Percentiles rank a stretch among this genome's conserved stretches.
These are phyloP conservation scores for Lycocorax pyrrhopterus DNA, from an alignment of 2,113 vertebrate species.

Conservation along the genomic window DNA sequence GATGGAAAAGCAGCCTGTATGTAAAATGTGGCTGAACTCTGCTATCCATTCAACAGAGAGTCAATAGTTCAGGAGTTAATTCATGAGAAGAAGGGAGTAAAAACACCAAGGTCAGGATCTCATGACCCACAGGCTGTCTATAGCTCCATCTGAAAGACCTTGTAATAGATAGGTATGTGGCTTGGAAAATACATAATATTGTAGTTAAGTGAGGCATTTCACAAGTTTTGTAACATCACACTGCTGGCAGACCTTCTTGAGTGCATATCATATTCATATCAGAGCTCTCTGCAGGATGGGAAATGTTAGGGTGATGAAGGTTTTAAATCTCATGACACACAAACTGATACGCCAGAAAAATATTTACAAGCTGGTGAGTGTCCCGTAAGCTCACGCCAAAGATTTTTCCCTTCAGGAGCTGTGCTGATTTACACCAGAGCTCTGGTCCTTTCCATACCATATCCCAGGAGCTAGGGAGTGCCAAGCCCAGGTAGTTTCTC, in stretches of 20 bases:
- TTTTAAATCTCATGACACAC: background rate
- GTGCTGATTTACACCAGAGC: background rate
- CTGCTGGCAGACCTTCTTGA: background rate
- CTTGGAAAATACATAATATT: conserved; percentile 28
- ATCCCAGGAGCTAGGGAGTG: background rate
- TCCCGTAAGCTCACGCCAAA: background rate
- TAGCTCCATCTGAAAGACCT: conserved; percentile 34
- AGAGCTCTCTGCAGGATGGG: background rate
- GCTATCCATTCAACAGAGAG: conserved; percentile 27
- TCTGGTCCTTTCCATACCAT: background rate
- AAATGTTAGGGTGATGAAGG: conserved; percentile 1
- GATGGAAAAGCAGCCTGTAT: background rate
- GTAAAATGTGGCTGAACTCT: conserved; percentile 51
- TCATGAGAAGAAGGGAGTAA: conserved; percentile 54
- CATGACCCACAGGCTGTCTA: conserved; percentile 52
- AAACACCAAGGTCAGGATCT: conserved; percentile 65
- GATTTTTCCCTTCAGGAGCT: background rate
- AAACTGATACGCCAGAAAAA: background rate
- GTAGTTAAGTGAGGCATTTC: conserved; percentile 3
- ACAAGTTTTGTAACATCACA: conserved; percentile 25
- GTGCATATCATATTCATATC: background rate
- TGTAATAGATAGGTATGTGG: conserved; percentile 56
- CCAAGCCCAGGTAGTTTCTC: background rate
- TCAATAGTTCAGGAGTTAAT: conserved; percentile 66
- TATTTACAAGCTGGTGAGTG: background rate